A percentile compares a stretch with the other conserved stretches of the same genome.
Conservation (phyloP, 2,797 vertebrate genomes). For the Amphiprion clarkii region DNA sequence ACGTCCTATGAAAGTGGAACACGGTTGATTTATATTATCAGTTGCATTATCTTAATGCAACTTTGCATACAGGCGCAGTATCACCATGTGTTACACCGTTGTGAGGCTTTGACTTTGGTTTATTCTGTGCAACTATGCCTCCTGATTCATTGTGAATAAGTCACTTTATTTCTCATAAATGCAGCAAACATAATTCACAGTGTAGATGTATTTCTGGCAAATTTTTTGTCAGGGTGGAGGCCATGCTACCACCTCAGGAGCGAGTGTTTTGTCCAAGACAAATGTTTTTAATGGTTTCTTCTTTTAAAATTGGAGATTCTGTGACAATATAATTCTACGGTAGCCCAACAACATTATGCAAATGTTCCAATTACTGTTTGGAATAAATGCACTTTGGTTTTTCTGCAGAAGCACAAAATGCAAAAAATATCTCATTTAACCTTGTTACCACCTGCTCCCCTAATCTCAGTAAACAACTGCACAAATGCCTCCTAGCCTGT, state of each 20-base stretch:
- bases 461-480: slow-evolving; percentile 20
- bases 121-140: background rate
- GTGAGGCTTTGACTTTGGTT: background rate
- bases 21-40: background rate
- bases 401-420: slow-evolving; percentile 15
- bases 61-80: background rate
- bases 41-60: background rate
- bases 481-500: background rate
- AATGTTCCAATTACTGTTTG: slow-evolving; percentile 41
- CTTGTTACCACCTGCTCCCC: slow-evolving; percentile 32
- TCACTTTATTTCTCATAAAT: too few species aligned
- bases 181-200: too few species aligned
- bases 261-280: slow-evolving; percentile 1
- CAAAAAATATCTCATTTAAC: slow-evolving; percentile 35
- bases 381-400: slow-evolving; percentile 33
- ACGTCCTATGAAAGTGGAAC: background rate
- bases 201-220: too few species aligned
- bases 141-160: background rate
- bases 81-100: too few species aligned
- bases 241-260: background rate
- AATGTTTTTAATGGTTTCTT: slow-evolving; percentile 20
- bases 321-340: slow-evolving; percentile 21
- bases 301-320: slow-evolving; percentile 19
- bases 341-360: slow-evolving; percentile 42
- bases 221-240: too few species aligned